Evolutionary conservation across 2,888 invertebrate genomes (phyloP).

Genomic region (Scaptomyza parva): DNA sequence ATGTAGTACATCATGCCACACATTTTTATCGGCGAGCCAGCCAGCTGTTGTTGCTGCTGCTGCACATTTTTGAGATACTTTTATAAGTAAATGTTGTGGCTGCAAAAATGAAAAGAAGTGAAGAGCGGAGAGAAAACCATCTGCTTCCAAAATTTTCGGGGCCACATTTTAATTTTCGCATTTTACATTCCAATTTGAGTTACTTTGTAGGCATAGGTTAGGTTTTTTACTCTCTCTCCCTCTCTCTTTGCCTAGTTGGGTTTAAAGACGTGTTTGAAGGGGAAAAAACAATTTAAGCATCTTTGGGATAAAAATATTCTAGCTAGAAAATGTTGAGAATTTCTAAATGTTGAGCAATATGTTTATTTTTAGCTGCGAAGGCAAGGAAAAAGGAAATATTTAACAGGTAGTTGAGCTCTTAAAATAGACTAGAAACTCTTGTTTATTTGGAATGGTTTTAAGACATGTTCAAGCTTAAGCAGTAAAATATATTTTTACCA

Average conservation of each 20-base stretch:
- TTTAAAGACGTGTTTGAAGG: conserved; percentile 6
- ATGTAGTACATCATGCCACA: conserved; percentile 38
- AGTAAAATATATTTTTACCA: not conserved
- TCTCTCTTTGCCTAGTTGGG: not conserved
- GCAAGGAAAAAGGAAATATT: not conserved
- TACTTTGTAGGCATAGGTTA: not conserved
- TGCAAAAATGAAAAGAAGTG: not conserved
- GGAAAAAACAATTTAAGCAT: no score
- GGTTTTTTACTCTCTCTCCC: no score
- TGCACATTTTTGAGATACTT: conserved; percentile 42
- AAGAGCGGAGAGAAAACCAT: conserved; percentile 2
- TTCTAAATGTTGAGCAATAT: not conserved
- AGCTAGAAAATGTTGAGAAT: not conserved
- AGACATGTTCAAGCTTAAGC: not conserved
- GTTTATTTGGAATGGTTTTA: not conserved
- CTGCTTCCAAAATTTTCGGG: conserved; percentile 31
- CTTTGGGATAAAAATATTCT: not conserved
- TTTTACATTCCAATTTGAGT: conserved; percentile 30
- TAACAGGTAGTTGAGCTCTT: not conserved
- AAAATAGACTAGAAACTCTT: no score
- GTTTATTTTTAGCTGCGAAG: not conserved
- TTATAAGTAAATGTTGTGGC: conserved; percentile 34
- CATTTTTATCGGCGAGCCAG: conserved; percentile 7
- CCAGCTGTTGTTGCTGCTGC: conserved; percentile 46
- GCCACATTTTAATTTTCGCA: conserved; percentile 37